Base-by-base conservation (phyloP, 2,113 vertebrate genomes). In the Epinephelus cyanopodus region DNA sequence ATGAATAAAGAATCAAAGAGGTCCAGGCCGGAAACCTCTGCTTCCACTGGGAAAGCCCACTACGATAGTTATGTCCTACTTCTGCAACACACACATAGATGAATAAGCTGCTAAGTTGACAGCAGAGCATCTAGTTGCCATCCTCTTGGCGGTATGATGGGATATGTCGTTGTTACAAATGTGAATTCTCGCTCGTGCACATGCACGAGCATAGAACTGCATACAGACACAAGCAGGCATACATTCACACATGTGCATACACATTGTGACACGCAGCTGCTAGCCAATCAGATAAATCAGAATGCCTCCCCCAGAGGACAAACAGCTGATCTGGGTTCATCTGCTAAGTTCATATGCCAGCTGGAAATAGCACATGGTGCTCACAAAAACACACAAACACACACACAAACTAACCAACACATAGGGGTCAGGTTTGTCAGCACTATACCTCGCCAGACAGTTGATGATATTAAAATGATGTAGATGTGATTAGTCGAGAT, bases 301-400 rank as follows among this genome's bases (percentile, higher is more conserved):
- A 87, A 69, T 3, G 27, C 68, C n/a, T 67, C 53, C 86, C 73
- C 82, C 37, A 18, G 64, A 88, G 89, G 82, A 91, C 84, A 86
- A 85, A 89, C 79, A 90, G 89, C 88, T 90, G 91, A 93, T 92
- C 88, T 66, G 83, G 80, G 85, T 92, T 93, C 91, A 89, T 92
- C 74, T 89, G 82, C 86, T 29, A 67, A 87, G 84, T 89, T 93
- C 82, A 86, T 84, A 74, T 67, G 86, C 76, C 89, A 84, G 81
- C 87, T 89, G 80, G 68, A 91, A 91, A 90, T 79, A 79, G 73
- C 77, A 88, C 89, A 87, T 67, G 69, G 81, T 57, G 74, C 74
- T 62, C 58, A 39, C 69, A 66, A 76, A 80, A 42, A 68, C 73
- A 65, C 65, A 67, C 73, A 64, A 3, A 63, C 47, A 80, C 48